Evolutionary conservation across 2,113 vertebrate genomes (phyloP).

Genomic region (Glareola pratincola): DNA sequence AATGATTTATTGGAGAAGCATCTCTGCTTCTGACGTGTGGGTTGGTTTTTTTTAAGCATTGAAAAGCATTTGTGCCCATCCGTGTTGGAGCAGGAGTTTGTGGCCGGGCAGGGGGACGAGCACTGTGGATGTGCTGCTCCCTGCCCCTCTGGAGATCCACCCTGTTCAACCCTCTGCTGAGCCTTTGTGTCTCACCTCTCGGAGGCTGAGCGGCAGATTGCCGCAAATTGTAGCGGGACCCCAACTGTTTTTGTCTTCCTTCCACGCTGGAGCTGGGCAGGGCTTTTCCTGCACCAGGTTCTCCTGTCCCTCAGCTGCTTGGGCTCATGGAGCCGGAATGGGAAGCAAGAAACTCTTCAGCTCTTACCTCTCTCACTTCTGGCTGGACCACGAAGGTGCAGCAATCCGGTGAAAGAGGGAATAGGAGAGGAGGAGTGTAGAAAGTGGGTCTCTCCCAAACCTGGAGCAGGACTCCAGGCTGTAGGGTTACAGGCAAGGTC

Average conservation of each 20-base stretch:
- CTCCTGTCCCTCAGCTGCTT: not conserved
- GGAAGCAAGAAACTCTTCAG: not conserved
- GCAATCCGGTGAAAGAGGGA: not conserved
- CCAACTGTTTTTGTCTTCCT: not conserved
- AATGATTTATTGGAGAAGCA: not conserved
- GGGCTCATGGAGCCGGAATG: not conserved
- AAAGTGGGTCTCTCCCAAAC: not conserved
- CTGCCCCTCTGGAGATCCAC: not conserved
- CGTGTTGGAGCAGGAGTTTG: not conserved
- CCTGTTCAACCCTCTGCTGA: accelerated
- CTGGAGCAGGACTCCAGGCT: not conserved
- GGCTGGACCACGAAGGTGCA: not conserved
- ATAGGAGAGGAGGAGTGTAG: not conserved
- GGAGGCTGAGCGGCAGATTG: not conserved
- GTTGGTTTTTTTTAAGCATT: not conserved
- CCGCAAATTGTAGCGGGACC: not conserved
- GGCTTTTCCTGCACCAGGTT: not conserved
- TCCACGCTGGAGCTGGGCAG: not conserved
- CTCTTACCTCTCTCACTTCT: not conserved
- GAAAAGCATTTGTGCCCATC: not conserved
- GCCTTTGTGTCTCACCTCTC: not conserved
- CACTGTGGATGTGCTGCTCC: accelerated
- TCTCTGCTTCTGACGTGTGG: not conserved
- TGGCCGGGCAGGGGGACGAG: not conserved
- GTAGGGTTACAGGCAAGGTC: not conserved